Conservation (phyloP, 1,140 invertebrate species). For the Zaprionus gabonicus region DNA sequence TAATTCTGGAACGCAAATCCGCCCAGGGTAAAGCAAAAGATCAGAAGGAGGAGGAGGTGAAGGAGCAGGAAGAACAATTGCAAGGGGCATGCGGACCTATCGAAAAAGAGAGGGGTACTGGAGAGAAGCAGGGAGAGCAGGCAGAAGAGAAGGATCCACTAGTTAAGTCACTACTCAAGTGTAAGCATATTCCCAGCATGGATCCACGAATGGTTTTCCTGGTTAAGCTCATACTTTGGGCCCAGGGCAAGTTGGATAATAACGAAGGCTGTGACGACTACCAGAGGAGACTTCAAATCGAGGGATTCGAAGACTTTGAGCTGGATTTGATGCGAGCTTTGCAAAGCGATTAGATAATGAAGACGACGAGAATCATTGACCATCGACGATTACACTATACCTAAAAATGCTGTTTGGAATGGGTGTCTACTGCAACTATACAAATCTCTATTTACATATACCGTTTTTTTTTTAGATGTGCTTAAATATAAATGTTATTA, state of each 20-base stretch:
- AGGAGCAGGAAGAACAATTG: neutral
- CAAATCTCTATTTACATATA: slow-evolving; percentile 24
- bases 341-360: slow-evolving; percentile 31
- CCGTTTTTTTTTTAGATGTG: slow-evolving; percentile 56
- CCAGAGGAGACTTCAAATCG: slow-evolving; percentile 29
- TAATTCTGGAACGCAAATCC: slow-evolving; percentile 49
- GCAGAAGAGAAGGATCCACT: slow-evolving; percentile 32
- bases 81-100: neutral
- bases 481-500: slow-evolving; percentile 64
- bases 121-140: slow-evolving; percentile 25
- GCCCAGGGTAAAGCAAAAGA: slow-evolving; percentile 5
- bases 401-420: neutral
- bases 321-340: slow-evolving; percentile 50
- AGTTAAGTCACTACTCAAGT: slow-evolving; percentile 27
- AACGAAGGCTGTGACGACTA: slow-evolving; percentile 35
- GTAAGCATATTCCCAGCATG: slow-evolving; percentile 40
- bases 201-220: slow-evolving; percentile 66
- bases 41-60: neutral
- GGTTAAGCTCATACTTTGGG: slow-evolving; percentile 69
- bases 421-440: slow-evolving; percentile 53
- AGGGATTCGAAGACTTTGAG: slow-evolving; percentile 48
- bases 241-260: slow-evolving; percentile 53
- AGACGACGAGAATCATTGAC: neutral
- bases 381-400: slow-evolving; percentile 7
- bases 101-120: neutral